Evolutionary conservation across 2,888 invertebrate species (phyloP).

Genomic region (Mimumesa dahlbomi): DNA sequence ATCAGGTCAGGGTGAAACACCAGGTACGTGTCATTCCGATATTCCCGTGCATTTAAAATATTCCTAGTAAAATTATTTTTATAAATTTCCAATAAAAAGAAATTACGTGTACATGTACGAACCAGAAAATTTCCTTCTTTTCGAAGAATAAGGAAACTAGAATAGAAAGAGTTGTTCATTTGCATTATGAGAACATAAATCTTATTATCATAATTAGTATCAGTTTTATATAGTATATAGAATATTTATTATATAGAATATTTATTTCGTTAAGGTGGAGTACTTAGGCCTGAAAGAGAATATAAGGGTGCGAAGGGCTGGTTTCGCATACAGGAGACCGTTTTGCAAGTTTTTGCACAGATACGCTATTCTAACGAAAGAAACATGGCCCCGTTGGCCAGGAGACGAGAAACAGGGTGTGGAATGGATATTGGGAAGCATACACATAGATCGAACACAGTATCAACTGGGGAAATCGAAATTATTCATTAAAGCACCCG

Average conservation of each 20-base stretch:
- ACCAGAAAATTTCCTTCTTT: no score
- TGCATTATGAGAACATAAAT: no score
- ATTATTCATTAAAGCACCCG: slow-evolving; percentile 86
- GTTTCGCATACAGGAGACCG: slow-evolving; percentile 85
- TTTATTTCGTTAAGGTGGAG: slow-evolving; percentile 80
- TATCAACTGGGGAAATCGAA: slow-evolving; percentile 86
- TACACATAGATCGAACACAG: slow-evolving; percentile 83
- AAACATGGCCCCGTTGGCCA: slow-evolving; percentile 85
- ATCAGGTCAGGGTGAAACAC: slow-evolving; percentile 84
- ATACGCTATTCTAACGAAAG: slow-evolving; percentile 84
- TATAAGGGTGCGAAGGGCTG: slow-evolving; percentile 85
- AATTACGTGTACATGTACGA: no score
- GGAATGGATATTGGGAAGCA: slow-evolving; percentile 82
- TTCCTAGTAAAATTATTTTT: no score
- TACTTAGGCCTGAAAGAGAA: slow-evolving; percentile 87
- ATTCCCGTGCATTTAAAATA: no score
- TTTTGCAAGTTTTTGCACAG: slow-evolving; percentile 85
- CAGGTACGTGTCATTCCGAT: slow-evolving; percentile 61
- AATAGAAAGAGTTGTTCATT: no score
- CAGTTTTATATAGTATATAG: not conserved
- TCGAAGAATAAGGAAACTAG: no score
- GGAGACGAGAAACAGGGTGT: slow-evolving; percentile 82
- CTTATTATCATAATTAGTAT: not conserved
- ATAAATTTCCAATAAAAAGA: no score
- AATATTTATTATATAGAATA: not conserved